Evolutionary conservation across 1,140 invertebrate genomes (phyloP).

Genomic region (Cyclina sinensis): DNA sequence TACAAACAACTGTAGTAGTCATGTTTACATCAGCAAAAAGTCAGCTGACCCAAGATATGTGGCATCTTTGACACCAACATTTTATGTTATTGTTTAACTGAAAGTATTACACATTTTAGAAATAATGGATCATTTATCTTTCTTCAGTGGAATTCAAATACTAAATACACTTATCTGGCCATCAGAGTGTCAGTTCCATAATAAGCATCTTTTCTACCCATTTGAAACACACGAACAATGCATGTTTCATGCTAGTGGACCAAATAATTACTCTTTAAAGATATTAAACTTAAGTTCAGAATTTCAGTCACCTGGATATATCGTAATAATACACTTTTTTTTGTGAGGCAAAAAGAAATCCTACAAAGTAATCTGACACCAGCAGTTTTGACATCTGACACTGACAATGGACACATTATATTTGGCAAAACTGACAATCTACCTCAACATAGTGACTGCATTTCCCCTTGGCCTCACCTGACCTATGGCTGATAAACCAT

Average conservation of each 20-base stretch:
- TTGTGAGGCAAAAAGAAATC: background rate
- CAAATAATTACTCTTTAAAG: background rate
- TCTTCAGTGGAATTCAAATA: background rate
- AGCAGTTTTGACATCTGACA: slow-evolving; percentile 5
- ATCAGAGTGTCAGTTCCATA: background rate
- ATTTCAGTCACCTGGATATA: background rate
- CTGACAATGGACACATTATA: background rate
- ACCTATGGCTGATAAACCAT: background rate
- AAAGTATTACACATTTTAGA: too few species aligned
- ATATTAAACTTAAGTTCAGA: background rate
- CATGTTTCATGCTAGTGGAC: background rate
- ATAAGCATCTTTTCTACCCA: background rate
- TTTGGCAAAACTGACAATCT: background rate
- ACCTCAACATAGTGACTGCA: background rate
- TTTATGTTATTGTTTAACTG: too few species aligned
- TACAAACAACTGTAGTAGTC: too few species aligned
- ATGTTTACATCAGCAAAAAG: too few species aligned
- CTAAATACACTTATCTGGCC: background rate
- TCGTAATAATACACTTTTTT: background rate
- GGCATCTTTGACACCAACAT: too few species aligned
- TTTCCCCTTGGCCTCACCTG: background rate
- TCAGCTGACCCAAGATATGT: too few species aligned
- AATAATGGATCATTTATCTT: too few species aligned
- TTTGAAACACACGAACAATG: background rate
- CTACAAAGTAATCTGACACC: background rate